Evolutionary conservation across 2,888 invertebrate species (phyloP), one percentile per base, ranked within the genome.

Genomic region (Drosophila nigricruria): DNA sequence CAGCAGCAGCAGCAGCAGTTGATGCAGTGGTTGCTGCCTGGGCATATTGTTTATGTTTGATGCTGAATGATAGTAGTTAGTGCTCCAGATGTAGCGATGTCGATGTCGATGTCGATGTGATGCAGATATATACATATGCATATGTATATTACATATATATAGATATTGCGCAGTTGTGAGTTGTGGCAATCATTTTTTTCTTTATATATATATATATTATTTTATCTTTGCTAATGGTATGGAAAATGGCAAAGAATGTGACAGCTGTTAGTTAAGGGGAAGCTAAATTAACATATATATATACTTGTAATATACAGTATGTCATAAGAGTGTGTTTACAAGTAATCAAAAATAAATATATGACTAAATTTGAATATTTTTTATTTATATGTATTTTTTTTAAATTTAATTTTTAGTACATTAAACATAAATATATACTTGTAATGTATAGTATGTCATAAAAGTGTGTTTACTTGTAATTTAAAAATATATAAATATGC

Each of bases 251-350:
- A 73, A 57, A 85, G 69, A 78, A 73, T 85, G 88, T 73, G 88
- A 73, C 88, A 88, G 88, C 88, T 88, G 84, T 84, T 84, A 86
- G 86, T 82, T 49, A 49, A 42, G 54, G 50, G 60, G 68, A 68
- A 69, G 73, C 77, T 49, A 38, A 34, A 62, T 36, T 23, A 30
- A 56, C 20, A 32, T 14, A 62, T 20, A 25, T 36, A 43, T 18
- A 32, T 53, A 47, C n/a, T 30, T 25, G 23, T n/a, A 38, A n/a
- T 57, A 58, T 43, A 64, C 30, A 20, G 49, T 49, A 12, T 18
- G 32, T 32, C 30, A 20, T 49, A 32, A 49, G 20, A 32, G 49
- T 49, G 10, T 30, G 6, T 30, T 20, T 14, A 14, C 18, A 4
- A 18, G 18, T 25, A 10, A 12, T 27, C 9, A 25, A 25, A n/a